Evolutionary conservation across 1,140 invertebrate species (phyloP), one percentile per base, ranked within the genome.

Genomic region (Bombus confusus): DNA sequence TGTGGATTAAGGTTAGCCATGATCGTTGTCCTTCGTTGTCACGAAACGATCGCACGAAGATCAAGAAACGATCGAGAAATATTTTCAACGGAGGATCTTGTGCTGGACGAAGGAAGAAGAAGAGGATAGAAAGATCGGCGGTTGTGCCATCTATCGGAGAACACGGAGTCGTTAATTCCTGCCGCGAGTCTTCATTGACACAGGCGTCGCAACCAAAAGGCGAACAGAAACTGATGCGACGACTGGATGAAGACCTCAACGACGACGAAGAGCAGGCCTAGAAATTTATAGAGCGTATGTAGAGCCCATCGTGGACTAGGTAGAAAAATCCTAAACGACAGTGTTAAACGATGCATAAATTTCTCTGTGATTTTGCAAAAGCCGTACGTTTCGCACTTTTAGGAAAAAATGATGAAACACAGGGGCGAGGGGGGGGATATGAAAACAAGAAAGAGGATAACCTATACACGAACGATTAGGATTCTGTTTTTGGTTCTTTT

Each of bases 181-280:
- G 86, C 89, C 83, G 83, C 66, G 89, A 84, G 86, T 78, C 71
- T 90, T 90, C 86, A 90, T 80, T 84, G 77, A 62, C 71, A 31
- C 57, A 37, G 47, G 77, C 87, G 88, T 86, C 87, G 41, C 39
- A 37, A 68, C 31, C 66, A 28, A 12, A 64, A 9, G 62, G 52
- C 75, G 81, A 85, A 82, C 68, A 72, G 22, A 81, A 74, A 25
- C 28, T 62, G 59, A 62, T 25, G 59, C 68, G 64, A 83, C 71
- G 81, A 72, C 77, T 52, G 68, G 87, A 88, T 81, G 89, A 90
- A 90, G 89, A 90, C 80, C 88, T 84, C 83, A 87, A 86, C 85
- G 84, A 91, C 89, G 90, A 91, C 88, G 88, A 91, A 90, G 82
- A 91, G 86, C 88, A 88, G 91, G 90, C 90, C 91, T 91, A 91